Conservation (phyloP, 2,888 invertebrate genomes). For the Heteromyza rotundicornis region DNA sequence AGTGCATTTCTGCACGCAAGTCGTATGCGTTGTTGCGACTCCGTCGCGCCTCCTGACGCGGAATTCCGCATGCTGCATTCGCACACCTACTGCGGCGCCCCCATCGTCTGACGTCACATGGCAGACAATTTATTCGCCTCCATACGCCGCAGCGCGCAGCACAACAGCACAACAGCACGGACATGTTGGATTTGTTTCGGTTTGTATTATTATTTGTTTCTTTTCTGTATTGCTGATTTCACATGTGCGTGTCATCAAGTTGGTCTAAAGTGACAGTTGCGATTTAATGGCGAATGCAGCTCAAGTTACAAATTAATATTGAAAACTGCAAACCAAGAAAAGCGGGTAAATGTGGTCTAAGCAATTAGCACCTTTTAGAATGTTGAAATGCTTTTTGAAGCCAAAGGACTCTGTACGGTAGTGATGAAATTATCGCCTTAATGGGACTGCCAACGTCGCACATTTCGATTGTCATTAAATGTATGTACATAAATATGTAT, state of each 20-base stretch:
- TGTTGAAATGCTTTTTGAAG: too few relatives aligned
- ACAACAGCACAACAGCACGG: constrained; percentile 1
- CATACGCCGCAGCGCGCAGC: constrained; percentile 12
- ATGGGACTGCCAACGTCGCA: too few relatives aligned
- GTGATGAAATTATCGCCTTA: too few relatives aligned
- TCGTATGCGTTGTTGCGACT: constrained; percentile 28
- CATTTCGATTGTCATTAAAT: too few relatives aligned
- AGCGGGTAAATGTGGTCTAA: constrained; percentile 51
- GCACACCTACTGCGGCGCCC: constrained; percentile 28
- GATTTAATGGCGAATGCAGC: constrained; percentile 54
- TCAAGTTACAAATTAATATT: constrained; percentile 55
- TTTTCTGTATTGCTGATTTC: not conserved
- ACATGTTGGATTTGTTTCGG: constrained; percentile 10
- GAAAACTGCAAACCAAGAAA: constrained; percentile 36
- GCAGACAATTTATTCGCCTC: constrained; percentile 43
- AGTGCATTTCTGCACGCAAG: constrained; percentile 57
- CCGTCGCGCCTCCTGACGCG: constrained; percentile 22
- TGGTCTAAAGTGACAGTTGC: constrained; percentile 60
- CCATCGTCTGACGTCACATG: constrained; percentile 38
- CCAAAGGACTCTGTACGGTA: too few relatives aligned
- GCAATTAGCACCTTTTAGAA: constrained; percentile 58
- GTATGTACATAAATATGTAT: too few relatives aligned
- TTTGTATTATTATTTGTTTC: not conserved
- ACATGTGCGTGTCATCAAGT: constrained; percentile 60
- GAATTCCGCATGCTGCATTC: not conserved